Evolutionary conservation across 2,797 vertebrate species (phyloP).

Genomic region (Galagoides demidoff): DNA sequence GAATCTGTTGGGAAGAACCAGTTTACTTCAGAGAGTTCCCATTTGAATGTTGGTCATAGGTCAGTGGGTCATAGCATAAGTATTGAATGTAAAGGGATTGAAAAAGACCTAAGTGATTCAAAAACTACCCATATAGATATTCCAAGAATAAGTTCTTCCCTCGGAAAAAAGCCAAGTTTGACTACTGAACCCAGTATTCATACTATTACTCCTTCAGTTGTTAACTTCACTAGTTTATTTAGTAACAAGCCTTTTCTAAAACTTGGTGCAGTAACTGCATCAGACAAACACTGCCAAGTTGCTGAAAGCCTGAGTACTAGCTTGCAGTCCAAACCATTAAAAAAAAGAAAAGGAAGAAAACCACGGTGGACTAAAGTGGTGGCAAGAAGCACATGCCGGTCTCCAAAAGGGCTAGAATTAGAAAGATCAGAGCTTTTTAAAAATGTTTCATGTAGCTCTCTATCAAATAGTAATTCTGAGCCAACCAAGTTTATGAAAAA

Average conservation of each 20-base stretch:
- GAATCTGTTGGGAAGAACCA: constrained; percentile 85
- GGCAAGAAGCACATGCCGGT: constrained; percentile 85
- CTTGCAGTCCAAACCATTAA: constrained; percentile 91
- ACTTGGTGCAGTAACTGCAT: constrained; percentile 85
- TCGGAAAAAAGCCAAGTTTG: constrained; percentile 85
- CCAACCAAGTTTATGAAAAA: constrained; percentile 86
- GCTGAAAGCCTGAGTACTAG: constrained; percentile 82
- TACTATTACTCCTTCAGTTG: constrained; percentile 87
- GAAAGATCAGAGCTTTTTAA: constrained; percentile 87
- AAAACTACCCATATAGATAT: constrained; percentile 83
- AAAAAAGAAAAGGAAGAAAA: constrained; percentile 95
- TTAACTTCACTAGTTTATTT: constrained; percentile 90
- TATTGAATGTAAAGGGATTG: constrained; percentile 84
- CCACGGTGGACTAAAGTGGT: constrained; percentile 94
- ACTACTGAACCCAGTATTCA: constrained; percentile 85
- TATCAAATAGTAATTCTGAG: constrained; percentile 84
- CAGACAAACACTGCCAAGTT: constrained; percentile 87
- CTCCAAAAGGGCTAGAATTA: constrained; percentile 87
- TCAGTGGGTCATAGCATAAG: constrained; percentile 78
- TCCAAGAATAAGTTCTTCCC: constrained; percentile 82
- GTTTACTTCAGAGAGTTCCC: constrained; percentile 83
- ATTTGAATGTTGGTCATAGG: constrained; percentile 83
- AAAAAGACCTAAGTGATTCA: constrained; percentile 82
- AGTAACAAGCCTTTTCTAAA: constrained; percentile 89
- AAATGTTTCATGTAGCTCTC: constrained; percentile 83